Evolutionary conservation across 2,113 vertebrate genomes (phyloP), one percentile per base, ranked within the genome.

Genomic region (Chitala chitala): DNA sequence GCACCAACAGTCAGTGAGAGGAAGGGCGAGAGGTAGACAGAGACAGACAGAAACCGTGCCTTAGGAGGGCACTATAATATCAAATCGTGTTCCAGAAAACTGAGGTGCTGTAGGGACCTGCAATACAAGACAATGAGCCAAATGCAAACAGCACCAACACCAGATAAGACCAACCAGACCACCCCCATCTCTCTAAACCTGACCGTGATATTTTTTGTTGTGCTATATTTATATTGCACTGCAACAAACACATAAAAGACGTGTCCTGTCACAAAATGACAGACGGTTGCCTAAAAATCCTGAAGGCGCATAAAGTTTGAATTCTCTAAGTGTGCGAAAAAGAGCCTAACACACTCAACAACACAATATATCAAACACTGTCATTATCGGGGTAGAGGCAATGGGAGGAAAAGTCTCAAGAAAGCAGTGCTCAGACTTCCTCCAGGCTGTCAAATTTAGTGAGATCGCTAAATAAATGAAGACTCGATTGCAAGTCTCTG

Each of bases 51-150:
- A 68, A 20, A 36, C n/a, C n/a, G 59, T 33, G 59, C 17, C 33
- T n/a, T 29, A 3, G 59, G 33, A 63, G 31, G n/a, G 53, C 54
- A 56, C 50, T 36, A 63, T 42, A 61, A 24, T 61, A 61, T 63
- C 36, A 72, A 72, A 74, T 50, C 3, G 38, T 44, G 38, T 63
- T 63, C 29, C 59, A n/a, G 26, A 36, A 26, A 63, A 63, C 17
- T 63, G 33, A 33, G 15, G 10, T 63, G 59, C 7, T 10, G n/a
- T 29, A 63, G 59, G 59, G 59, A 63, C 59, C 20, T n/a, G 15
- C 0, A 15, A 38, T 9, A 38, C 59, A 36, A 38, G 59, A 61
- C 58, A 31, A 38, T 20, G 38, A 61, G 17, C 20, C 17, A 10
- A 63, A 63, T 59, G 26, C 29, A 59, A 36, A 7, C 31, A 61